Base-by-base conservation (phyloP, 2,113 vertebrate species). In the Pterocles burchelli region DNA sequence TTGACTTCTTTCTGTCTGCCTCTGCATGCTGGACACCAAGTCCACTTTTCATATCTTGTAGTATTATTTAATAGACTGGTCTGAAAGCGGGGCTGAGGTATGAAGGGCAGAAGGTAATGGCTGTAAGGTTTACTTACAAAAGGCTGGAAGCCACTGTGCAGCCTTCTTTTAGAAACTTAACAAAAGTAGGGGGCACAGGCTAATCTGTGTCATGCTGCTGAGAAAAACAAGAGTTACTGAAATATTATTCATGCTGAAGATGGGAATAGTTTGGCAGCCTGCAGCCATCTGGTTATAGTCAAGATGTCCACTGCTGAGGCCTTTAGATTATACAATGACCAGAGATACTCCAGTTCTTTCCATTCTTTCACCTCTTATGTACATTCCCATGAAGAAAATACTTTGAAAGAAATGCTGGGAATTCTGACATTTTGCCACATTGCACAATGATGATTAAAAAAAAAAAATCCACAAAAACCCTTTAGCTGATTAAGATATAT, bases 281-380 rank as follows among this genome's bases (percentile, higher is more conserved):
- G 88, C 45, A 96, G 94, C 91, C 93, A 80, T 97, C 96, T 97
- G 98, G 93, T 97, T 97, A 78, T 59, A 97, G 96, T 97, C 96
- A 97, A 82, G 89, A 78, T 70, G 96, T 84, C 87, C 94, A 62
- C 61, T 94, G 21, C 68, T 26, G 84, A 96, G 95, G 78, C 81
- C 93, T 96, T 96, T 63, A 82, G 92, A 93, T 91, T 91, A 80
- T 66, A 67, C 93, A 95, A 48, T 49, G 85, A 90, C 89, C 97
- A 95, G 89, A 97, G 92, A 95, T 96, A 89, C 92, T 92, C 5
- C 93, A 88, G 89, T 95, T 97, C 91, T 91, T 96, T 96, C 94
- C 91, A 93, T 96, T 97, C 92, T 90, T 97, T 97, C 95, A 93
- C 82, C 85, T 93, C 96, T 95, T 61, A 79, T 25, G 79, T 70